Evolutionary conservation across 2,113 vertebrate genomes (phyloP).

Genomic region (Istiophorus platypterus): DNA sequence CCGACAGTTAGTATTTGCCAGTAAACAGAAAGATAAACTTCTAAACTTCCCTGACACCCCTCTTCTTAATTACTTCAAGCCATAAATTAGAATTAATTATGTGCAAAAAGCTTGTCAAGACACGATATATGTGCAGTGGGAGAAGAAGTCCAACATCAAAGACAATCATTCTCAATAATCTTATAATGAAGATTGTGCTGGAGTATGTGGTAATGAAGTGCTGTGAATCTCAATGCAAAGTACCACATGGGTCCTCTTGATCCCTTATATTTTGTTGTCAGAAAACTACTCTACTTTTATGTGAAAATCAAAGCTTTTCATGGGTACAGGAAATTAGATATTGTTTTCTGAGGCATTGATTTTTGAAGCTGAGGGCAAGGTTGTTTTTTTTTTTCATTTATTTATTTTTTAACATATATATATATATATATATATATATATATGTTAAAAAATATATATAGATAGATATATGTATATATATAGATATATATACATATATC

Average conservation of each 20-base stretch:
- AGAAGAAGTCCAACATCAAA: slow-evolving; percentile 22
- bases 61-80: not conserved
- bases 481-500: too few species aligned
- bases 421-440: too few species aligned
- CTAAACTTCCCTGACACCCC: not conserved
- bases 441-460: too few species aligned
- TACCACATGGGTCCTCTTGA: not conserved
- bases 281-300: not conserved
- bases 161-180: not conserved
- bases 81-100: slow-evolving; percentile 16
- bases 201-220: slow-evolving; percentile 10
- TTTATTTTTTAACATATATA: too few species aligned
- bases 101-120: slow-evolving; percentile 2
- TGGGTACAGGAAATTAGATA: not conserved
- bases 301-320: not conserved
- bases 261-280: not conserved
- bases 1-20: not conserved
- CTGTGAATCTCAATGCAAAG: not conserved
- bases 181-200: slow-evolving; percentile 15
- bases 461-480: too few species aligned
- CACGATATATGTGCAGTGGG: not conserved
- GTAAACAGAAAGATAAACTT: not conserved
- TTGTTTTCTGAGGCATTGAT: not conserved
- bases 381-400: too few species aligned
- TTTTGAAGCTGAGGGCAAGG: not conserved